These are phyloP conservation scores for Tetramorium bicarinatum DNA, from an alignment of 2,888 invertebrate genomes.

Conservation along the genomic window DNA sequence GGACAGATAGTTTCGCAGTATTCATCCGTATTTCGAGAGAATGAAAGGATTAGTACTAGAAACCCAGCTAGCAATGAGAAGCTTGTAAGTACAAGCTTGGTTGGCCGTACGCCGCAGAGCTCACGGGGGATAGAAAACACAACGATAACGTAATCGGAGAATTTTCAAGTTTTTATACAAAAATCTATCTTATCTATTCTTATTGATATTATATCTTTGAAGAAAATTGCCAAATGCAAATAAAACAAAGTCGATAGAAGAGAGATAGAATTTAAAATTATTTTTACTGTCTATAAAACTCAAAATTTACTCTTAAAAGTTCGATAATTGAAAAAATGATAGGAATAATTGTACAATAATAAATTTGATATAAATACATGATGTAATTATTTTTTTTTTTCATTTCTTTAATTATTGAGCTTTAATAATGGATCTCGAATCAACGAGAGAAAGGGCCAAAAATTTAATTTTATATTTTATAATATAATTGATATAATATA, in stretches of 20 bases:
- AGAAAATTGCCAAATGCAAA: constrained; percentile 1
- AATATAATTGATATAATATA: background rate
- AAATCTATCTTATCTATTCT: background rate
- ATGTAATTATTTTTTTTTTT: background rate
- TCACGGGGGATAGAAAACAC: background rate
- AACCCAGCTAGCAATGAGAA: constrained; percentile 26
- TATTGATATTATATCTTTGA: constrained; percentile 2
- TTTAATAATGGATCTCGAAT: background rate
- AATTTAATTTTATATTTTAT: constrained; percentile 3
- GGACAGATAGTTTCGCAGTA: constrained; percentile 34
- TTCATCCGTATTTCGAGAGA: constrained; percentile 21
- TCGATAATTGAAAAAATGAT: background rate
- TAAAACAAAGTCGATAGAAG: background rate
- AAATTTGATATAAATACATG: too few species aligned
- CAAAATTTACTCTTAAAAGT: background rate
- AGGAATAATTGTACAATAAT: too few species aligned
- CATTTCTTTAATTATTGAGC: background rate
- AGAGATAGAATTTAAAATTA: background rate
- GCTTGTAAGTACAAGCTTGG: constrained; percentile 31
- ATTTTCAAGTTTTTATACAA: constrained; percentile 13
- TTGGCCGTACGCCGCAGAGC: constrained; percentile 18
- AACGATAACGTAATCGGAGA: constrained; percentile 7
- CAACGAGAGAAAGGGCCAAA: background rate
- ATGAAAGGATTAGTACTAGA: constrained; percentile 45
- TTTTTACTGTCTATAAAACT: background rate